phyloP scores from a whole-genome alignment of 2,113 vertebrate species.

The Neotragus moschatus region DNA sequence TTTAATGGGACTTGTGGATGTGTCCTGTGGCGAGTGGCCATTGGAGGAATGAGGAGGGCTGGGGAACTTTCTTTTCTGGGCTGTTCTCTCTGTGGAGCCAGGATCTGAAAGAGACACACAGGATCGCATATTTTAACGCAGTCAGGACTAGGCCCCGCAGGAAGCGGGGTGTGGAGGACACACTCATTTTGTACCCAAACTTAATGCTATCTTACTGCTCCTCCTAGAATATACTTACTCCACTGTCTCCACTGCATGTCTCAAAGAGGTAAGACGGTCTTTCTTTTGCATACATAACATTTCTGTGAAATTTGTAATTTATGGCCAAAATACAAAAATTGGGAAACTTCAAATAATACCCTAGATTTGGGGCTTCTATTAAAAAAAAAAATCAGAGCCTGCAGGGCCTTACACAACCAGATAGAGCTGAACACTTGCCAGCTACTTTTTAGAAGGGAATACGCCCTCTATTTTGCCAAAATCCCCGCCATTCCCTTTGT shows the following conservation, averaged over 20 bases:
- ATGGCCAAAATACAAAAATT: background rate
- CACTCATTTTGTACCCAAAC: background rate
- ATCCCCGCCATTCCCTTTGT: background rate
- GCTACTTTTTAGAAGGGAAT: background rate
- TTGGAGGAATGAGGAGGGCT: conserved; percentile 98
- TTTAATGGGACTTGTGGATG: conserved; percentile 94
- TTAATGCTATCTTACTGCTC: too few relatives aligned
- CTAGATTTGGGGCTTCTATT: background rate
- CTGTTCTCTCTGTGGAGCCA: conserved; percentile 88
- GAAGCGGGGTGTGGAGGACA: background rate
- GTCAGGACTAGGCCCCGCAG: background rate
- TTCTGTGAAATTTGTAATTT: background rate
- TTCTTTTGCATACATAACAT: background rate
- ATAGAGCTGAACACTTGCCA: background rate
- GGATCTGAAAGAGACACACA: conserved; percentile 85
- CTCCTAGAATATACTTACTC: background rate
- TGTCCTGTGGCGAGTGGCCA: conserved; percentile 95
- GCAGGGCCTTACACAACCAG: background rate
- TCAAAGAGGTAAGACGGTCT: background rate
- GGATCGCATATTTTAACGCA: background rate
- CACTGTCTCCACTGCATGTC: background rate
- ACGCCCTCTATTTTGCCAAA: background rate
- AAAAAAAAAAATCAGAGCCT: background rate
- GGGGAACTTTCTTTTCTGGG: conserved; percentile 93
- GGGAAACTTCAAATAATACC: background rate